These are phyloP conservation scores for Auanema freiburgensis DNA, from an alignment of 2,888 invertebrate species.

Conservation along the genomic window DNA sequence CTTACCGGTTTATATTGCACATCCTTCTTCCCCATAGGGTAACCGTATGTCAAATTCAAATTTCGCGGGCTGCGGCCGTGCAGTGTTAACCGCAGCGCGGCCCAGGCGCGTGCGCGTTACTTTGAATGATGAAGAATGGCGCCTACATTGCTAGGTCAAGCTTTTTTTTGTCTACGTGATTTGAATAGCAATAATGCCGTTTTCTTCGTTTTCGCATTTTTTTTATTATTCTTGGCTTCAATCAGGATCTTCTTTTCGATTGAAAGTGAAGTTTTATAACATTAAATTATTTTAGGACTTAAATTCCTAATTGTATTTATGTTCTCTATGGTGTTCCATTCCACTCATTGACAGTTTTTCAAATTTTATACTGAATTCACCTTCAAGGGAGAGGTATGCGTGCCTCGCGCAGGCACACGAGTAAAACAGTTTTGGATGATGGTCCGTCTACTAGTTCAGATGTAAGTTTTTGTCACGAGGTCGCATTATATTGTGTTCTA, in stretches of 20 bases:
- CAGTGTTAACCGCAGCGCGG: too few species aligned
- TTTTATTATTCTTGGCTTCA: neutral
- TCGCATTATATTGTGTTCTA: neutral
- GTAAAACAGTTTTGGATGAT: conserved; percentile 2
- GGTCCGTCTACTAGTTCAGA: neutral
- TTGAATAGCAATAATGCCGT: too few species aligned
- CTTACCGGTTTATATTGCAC: too few species aligned
- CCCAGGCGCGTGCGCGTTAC: too few species aligned
- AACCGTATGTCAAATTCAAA: too few species aligned
- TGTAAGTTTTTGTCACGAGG: conserved; percentile 2
- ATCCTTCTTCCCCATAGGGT: too few species aligned
- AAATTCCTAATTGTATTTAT: neutral
- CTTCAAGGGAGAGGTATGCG: neutral
- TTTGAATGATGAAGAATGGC: too few species aligned
- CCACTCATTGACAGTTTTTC: neutral
- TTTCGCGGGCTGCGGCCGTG: too few species aligned
- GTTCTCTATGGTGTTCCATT: neutral
- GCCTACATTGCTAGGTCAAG: too few species aligned
- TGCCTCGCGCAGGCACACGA: conserved; percentile 3
- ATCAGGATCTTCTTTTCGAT: neutral
- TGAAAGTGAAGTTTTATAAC: neutral
- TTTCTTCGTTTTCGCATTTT: neutral
- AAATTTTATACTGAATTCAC: neutral
- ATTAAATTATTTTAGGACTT: conserved; percentile 1
- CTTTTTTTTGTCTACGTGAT: too few species aligned